Conservation (phyloP, 2,888 invertebrate species). For the Nephrocerus scutellatus region DNA sequence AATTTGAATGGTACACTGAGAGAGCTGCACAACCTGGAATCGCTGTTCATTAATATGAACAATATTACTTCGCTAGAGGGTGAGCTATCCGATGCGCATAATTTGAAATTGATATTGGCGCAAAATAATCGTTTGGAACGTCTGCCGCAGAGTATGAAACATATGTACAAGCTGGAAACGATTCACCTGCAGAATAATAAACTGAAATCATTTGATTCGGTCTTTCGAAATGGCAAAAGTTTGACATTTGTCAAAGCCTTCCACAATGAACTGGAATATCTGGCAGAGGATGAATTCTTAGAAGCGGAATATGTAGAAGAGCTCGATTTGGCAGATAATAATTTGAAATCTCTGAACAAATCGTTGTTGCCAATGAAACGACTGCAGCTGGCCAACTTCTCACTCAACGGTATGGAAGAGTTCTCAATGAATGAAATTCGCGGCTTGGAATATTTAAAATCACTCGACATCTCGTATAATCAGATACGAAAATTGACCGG, state of each 20-base stretch:
- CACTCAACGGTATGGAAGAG: conserved; percentile 66
- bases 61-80: conserved; percentile 66
- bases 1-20: conserved; percentile 71
- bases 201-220: conserved; percentile 63
- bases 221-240: conserved; percentile 61
- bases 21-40: conserved; percentile 64
- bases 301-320: conserved; percentile 64
- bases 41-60: conserved; percentile 74
- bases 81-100: conserved; percentile 61
- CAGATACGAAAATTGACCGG: conserved; percentile 61
- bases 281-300: conserved; percentile 70
- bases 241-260: conserved; percentile 62
- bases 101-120: conserved; percentile 64
- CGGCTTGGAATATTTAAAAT: conserved; percentile 62
- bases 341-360: conserved; percentile 62
- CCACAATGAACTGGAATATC: conserved; percentile 66
- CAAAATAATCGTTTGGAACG: conserved; percentile 64
- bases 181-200: conserved; percentile 68
- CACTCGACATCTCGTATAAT: conserved; percentile 71
- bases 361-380: conserved; percentile 64
- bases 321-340: conserved; percentile 66
- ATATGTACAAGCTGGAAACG: conserved; percentile 61
- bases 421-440: conserved; percentile 75
- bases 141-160: conserved; percentile 64
- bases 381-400: conserved; percentile 64